Percentiles rank a stretch among this genome's conserved stretches.
These are phyloP conservation scores for Alexandromys oeconomus DNA, from an alignment of 2,797 vertebrate species.

Conservation along the genomic window DNA sequence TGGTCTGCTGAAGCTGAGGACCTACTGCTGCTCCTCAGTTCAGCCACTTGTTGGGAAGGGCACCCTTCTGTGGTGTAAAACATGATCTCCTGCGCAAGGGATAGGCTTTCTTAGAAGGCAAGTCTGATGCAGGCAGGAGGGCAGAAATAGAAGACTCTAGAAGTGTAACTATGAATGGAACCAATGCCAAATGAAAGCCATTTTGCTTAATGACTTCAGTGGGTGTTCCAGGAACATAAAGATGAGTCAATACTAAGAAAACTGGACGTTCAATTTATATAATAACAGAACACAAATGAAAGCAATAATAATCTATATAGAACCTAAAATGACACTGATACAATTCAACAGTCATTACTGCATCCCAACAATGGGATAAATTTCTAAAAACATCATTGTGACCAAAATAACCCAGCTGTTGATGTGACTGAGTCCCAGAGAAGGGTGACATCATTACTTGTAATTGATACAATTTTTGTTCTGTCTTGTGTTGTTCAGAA, in stretches of 20 bases:
- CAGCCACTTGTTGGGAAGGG: background rate
- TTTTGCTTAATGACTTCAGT: background rate
- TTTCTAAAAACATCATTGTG: constrained; percentile 10
- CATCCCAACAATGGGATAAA: background rate
- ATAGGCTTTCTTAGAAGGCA: constrained; percentile 31
- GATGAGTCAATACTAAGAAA: background rate
- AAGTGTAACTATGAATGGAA: background rate
- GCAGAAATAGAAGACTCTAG: background rate
- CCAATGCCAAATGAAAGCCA: background rate
- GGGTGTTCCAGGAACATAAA: background rate
- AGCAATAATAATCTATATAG: background rate
- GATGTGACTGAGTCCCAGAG: background rate
- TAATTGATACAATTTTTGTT: background rate
- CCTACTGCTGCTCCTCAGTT: background rate
- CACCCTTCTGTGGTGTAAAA: background rate
- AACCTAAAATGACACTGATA: constrained; percentile 26
- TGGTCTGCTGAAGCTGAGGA: background rate
- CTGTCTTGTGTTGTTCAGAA: background rate
- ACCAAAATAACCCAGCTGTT: background rate
- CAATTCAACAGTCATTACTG: background rate
- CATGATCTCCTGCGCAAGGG: background rate
- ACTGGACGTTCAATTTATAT: background rate
- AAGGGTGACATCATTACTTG: background rate
- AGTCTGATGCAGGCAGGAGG: background rate
- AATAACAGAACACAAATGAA: background rate